These are phyloP conservation scores for Acrocephalus kingi DNA, from an alignment of 2,113 vertebrate species.

Conservation along the genomic window DNA sequence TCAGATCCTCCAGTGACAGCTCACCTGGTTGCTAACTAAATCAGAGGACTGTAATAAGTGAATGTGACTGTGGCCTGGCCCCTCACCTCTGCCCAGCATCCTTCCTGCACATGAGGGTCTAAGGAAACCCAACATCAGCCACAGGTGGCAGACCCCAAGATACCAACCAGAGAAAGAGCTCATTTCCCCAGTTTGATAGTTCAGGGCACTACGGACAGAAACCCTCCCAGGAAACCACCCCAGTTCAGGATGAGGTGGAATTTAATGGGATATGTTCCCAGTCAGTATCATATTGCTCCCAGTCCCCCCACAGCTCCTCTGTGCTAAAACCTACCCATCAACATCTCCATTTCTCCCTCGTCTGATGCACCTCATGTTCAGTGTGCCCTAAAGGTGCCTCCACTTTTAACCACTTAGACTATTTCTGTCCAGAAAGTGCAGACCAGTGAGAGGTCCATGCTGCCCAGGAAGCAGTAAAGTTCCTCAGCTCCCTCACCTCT, in stretches of 20 bases:
- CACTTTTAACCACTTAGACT: background rate
- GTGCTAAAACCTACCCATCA: background rate
- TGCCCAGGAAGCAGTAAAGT: background rate
- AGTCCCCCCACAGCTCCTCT: background rate
- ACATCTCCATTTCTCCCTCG: background rate
- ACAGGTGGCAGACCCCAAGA: background rate
- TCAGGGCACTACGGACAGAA: background rate
- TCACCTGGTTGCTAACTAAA: slow-evolving; percentile 60
- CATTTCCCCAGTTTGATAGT: background rate
- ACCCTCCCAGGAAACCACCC: background rate
- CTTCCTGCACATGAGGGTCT: background rate
- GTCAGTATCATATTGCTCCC: background rate
- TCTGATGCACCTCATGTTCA: background rate
- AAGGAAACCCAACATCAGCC: background rate
- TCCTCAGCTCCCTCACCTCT: background rate
- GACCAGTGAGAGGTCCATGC: background rate
- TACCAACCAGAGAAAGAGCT: background rate
- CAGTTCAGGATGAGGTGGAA: background rate
- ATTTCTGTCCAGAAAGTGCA: background rate
- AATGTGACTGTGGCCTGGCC: background rate
- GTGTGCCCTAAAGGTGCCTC: background rate
- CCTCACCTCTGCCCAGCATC: background rate
- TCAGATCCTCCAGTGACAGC: slow-evolving; percentile 55
- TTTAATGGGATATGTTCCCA: background rate
- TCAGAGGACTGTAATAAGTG: slow-evolving; percentile 25